These are phyloP conservation scores for Pluvialis apricaria DNA, from an alignment of 2,113 vertebrate genomes.

Conservation along the genomic window DNA sequence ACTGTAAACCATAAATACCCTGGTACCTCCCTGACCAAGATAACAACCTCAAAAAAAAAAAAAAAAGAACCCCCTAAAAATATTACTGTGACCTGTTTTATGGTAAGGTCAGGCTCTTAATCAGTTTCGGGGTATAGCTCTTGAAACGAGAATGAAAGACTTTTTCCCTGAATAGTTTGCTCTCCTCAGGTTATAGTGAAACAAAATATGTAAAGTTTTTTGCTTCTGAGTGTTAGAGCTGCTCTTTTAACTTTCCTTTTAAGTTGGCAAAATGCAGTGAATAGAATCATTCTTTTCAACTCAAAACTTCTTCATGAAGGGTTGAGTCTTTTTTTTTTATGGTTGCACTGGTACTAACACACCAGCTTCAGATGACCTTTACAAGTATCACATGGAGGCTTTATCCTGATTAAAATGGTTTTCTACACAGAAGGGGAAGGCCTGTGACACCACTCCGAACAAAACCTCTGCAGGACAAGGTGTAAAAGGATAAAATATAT, in stretches of 20 bases:
- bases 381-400: constrained; percentile 64
- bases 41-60: constrained; percentile 27
- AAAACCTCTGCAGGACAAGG: constrained; percentile 72
- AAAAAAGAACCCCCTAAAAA: constrained; percentile 51
- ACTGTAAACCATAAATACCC: constrained; percentile 60
- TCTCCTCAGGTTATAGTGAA: constrained; percentile 70
- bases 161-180: constrained; percentile 69
- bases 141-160: constrained; percentile 75
- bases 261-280: constrained; percentile 72
- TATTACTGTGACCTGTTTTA: constrained; percentile 53
- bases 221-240: constrained; percentile 67
- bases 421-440: constrained; percentile 70
- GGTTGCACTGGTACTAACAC: constrained; percentile 70
- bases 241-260: constrained; percentile 78
- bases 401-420: constrained; percentile 78
- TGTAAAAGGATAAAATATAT: constrained; percentile 69
- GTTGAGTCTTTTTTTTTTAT: constrained; percentile 62
- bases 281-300: constrained; percentile 78
- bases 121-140: constrained; percentile 68
- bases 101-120: constrained; percentile 67
- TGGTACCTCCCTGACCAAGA: constrained; percentile 48
- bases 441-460: constrained; percentile 68
- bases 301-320: constrained; percentile 73
- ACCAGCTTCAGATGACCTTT: constrained; percentile 65
- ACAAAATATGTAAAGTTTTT: constrained; percentile 78